Conservation (phyloP, 2,888 invertebrate genomes). For the Nemapogon koenigi region DNA sequence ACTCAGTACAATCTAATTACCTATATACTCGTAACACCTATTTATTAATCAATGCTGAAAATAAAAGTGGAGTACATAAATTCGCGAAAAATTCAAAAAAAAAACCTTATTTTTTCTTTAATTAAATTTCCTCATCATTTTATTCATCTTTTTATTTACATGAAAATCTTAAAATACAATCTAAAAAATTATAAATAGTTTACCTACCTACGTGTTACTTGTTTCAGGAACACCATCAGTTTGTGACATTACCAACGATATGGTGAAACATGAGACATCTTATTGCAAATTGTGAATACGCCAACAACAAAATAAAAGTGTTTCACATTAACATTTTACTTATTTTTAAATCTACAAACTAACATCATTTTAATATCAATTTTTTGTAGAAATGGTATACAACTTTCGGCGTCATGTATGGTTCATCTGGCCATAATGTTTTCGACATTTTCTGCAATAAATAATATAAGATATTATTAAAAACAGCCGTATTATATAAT, state of each 20-base stretch:
- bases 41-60: no score
- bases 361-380: slow-evolving; percentile 39
- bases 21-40: no score
- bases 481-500: neutral
- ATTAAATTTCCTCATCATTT: no score
- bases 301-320: slow-evolving; percentile 1
- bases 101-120: no score
- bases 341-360: neutral
- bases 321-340: neutral
- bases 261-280: slow-evolving; percentile 73
- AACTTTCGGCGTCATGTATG: slow-evolving; percentile 41
- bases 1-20: no score
- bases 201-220: no score
- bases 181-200: no score
- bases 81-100: no score
- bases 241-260: slow-evolving; percentile 66
- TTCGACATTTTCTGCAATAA: slow-evolving; percentile 45
- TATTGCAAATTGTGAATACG: slow-evolving; percentile 55
- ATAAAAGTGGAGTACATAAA: no score
- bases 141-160: no score
- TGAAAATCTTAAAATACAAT: no score
- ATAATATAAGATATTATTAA: neutral
- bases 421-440: slow-evolving; percentile 41
- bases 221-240: slow-evolving; percentile 70
- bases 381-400: slow-evolving; percentile 46